Evolutionary conservation across 2,113 vertebrate genomes (phyloP), one percentile per base, ranked within the genome.

Genomic region (Seriola quinqueradiata): DNA sequence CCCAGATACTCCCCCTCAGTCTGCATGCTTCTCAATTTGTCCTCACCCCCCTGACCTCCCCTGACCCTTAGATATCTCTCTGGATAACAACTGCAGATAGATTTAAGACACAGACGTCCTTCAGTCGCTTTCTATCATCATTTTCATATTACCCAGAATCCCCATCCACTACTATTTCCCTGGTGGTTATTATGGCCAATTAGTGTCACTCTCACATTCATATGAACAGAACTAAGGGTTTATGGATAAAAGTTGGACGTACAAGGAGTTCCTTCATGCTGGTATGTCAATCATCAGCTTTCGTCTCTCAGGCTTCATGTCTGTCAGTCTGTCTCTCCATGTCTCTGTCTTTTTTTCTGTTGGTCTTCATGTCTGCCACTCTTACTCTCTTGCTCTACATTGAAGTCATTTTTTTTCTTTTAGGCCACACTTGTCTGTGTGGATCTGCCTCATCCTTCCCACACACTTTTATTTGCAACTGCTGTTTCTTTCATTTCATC

Each of bases 41-140:
- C 87, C 54, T 82, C 38, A 11, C 21, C 64, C 19, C 54, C 40
- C 42, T 72, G 65, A 83, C 54, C 79, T 81, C 52, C 57, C 12
- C n/a, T 79, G 77, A 89, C 73, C 77, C 50, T 36, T n/a, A 60
- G 63, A 89, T 79, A 65, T 77, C 32, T 78, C 46, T 77, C 38
- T 11, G 36, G 64, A 78, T 90, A 74, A 79, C 59, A 21, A 54
- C 73, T 40, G 25, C 75, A 77, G 71, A 79, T 66, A 81, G 63
- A 77, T 83, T 86, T 59, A 83, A 84, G 88, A 78, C 83, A 87
- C 66, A 73, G 76, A 76, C n/a, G 21, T 58, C 71, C 79, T 90
- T 89, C 75, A 87, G 86, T 80, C 52, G 5, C 58, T 81, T 78
- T 93, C 91, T 64, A 64, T 93, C 88, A 92, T 93, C 89, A 74